Evolutionary conservation across 1,140 invertebrate species (phyloP), one percentile per base, ranked within the genome.

Genomic region (Drosophila triauraria): DNA sequence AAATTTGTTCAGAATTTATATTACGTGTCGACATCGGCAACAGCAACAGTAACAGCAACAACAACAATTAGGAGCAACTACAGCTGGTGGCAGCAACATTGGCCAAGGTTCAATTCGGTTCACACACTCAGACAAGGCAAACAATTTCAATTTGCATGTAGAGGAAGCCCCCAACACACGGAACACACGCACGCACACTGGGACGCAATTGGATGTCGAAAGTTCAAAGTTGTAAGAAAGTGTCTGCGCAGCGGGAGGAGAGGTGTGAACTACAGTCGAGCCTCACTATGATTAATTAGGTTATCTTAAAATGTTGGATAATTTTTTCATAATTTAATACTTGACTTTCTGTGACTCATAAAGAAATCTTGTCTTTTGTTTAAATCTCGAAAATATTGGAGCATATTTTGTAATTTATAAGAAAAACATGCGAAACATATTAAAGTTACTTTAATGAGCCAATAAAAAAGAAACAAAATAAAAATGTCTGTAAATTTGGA

Each of bases 81-180:
- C 75, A 77, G 77, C 78, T 81, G 63, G 32, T 60, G 65, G 65
- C 82, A 68, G 68, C 78, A 80, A 78, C 80, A 78, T 60, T 48
- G 68, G 71, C 78, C 61, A 70, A 71, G 79, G 82, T 77, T 77
- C 75, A 77, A 77, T 77, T 60, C 74, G 44, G 74, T 76, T 76
- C 72, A 65, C 46, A 78, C 79, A 86, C 75, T 64, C 78, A 87
- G 83, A 87, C 83, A 86, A 83, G 81, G 84, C 83, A 86, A 86
- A 86, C 84, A 86, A 88, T 86, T 86, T 86, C 83, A 86, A 86
- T 86, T 86, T 86, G 84, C 83, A 86, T 86, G 84, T 87, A 48
- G 63, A 79, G 85, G 82, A 80, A 79, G 79, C 69, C 69, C 76
- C 69, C 64, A 51, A 78, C 72, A 76, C 40, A 57, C 61, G 35